Conservation (phyloP, 2,888 invertebrate species). For the Andrena chrysosceles region DNA sequence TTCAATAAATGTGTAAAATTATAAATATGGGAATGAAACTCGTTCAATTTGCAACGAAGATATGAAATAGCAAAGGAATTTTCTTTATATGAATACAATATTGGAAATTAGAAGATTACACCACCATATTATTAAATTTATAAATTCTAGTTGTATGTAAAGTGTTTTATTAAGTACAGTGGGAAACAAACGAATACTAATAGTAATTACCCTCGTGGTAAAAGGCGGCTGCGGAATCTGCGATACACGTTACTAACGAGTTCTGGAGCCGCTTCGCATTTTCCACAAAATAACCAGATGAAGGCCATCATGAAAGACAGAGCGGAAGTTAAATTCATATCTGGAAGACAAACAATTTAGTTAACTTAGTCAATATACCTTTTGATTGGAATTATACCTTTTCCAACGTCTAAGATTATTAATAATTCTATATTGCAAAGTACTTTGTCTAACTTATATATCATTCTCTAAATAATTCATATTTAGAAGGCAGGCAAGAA, state of each 20-base stretch:
- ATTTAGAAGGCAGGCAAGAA: background rate
- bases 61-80: background rate
- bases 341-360: conserved; percentile 37
- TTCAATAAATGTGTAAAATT: too few relatives aligned
- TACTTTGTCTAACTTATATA: too few relatives aligned
- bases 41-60: too few relatives aligned
- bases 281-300: conserved; percentile 67
- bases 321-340: conserved; percentile 68
- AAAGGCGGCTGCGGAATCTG: conserved; percentile 64
- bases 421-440: too few relatives aligned
- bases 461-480: too few relatives aligned
- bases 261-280: conserved; percentile 68
- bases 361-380: background rate
- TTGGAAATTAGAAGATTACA: background rate
- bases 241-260: conserved; percentile 63
- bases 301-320: conserved; percentile 66
- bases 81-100: background rate
- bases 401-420: too few relatives aligned
- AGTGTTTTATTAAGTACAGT: background rate
- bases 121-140: background rate
- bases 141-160: background rate
- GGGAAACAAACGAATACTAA: background rate
- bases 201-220: conserved; percentile 63
- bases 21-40: too few relatives aligned
- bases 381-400: too few relatives aligned